Base-by-base conservation (phyloP, 2,888 invertebrate species). In the Bombylius major region DNA sequence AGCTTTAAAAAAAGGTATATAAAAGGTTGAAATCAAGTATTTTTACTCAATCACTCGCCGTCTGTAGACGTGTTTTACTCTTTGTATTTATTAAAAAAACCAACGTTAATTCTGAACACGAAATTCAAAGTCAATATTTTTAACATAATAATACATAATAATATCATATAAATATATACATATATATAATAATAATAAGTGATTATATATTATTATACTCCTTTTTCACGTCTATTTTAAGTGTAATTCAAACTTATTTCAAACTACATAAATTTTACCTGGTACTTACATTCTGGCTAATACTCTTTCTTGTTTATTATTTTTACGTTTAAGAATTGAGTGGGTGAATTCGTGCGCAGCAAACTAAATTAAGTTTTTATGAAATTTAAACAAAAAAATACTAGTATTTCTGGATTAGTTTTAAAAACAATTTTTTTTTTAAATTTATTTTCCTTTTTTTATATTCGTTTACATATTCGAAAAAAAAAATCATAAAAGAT, bases 1-100 rank as follows among this genome's bases (percentile, higher is more conserved):
- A 23, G 23, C 23, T 48, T 47, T 32, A 54, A 59, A 51, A 53
- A 59, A 56, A 59, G 55, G 56, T 59, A 59, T 59, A 59, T 59
- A 59, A 56, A 59, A 59, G 59, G 55, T 56, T 53, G 56, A 54
- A 55, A 50, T 46, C 48, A 52, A 52, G 47, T 7, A 53, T 49
- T 50, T 54, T 48, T 53, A 53, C 53, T 53, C 56, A 55, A 55
- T 59, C 59, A 56, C 55, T 59, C 55, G 59, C 51, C 51, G 48
- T 55, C 53, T 46, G 54, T 44, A 23, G 50, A 36, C 34, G 54
- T 44, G n/a, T 47, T 13, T 34, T 53, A 34, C 34, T 42, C 12
- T n/a, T n/a, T 11, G 4, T 42, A 8, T 11, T 42, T 42, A 11
- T 42, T 23, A 8, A 47, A 23, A 46, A 23, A 47, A 31, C 23